These are phyloP conservation scores for Gryllus longicercus DNA, from an alignment of 2,888 invertebrate species.

Conservation along the genomic window DNA sequence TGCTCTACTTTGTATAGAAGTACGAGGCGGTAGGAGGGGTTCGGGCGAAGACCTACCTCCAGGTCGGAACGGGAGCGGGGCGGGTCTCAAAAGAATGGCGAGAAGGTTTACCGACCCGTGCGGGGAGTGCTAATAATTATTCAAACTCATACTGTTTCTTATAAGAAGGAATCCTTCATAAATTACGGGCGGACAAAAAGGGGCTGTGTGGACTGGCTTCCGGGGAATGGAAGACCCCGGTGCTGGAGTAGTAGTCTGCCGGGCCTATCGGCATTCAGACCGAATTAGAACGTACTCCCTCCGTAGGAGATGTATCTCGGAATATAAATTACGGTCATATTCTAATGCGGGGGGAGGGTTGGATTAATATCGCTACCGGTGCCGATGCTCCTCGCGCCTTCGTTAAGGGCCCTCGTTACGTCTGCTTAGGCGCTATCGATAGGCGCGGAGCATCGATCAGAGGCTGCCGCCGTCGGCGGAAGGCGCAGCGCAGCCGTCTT, in stretches of 20 bases:
- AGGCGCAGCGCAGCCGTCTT: conserved; percentile 9
- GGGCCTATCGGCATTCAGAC: neutral
- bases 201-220: no score
- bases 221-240: neutral
- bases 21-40: neutral
- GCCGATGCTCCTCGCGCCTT: neutral
- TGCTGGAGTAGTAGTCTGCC: neutral
- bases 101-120: conserved; percentile 6
- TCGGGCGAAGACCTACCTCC: neutral
- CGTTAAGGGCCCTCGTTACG: neutral
- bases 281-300: neutral
- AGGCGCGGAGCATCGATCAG: neutral
- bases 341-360: neutral
- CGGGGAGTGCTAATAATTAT: neutral
- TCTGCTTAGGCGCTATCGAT: conserved; percentile 3
- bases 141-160: conserved; percentile 1
- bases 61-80: neutral
- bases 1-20: neutral
- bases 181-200: neutral
- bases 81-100: neutral
- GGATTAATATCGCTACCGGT: neutral
- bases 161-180: neutral
- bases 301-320: neutral
- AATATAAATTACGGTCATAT: neutral
- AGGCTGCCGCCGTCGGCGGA: neutral